Percentiles rank a stretch among this genome's conserved stretches.
Evolutionary conservation across 2,888 invertebrate genomes (phyloP).

Genomic region (Tyria jacobaeae): DNA sequence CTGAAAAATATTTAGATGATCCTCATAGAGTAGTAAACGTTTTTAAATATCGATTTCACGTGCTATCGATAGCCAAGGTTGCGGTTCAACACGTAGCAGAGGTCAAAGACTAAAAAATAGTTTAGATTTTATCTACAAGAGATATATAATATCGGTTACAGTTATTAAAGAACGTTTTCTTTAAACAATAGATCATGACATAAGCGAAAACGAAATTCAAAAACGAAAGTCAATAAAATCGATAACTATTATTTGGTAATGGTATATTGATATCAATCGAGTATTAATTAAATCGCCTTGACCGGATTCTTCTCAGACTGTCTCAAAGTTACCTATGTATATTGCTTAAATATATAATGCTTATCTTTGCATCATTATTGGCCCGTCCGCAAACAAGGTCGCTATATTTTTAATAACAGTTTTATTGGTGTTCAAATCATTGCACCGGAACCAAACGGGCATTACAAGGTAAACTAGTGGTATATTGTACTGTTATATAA

Average conservation of each 20-base stretch:
- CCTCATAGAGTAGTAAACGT: too few relatives aligned
- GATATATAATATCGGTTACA: too few relatives aligned
- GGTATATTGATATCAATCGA: slow-evolving; percentile 27
- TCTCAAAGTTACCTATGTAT: slow-evolving; percentile 20
- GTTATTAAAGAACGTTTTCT: too few relatives aligned
- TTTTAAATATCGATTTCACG: too few relatives aligned
- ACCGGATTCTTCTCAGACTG: slow-evolving; percentile 34
- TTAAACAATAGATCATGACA: slow-evolving; percentile 8
- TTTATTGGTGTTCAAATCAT: neutral
- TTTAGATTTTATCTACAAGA: too few relatives aligned
- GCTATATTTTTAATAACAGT: neutral
- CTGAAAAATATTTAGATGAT: too few relatives aligned
- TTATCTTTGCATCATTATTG: slow-evolving; percentile 3
- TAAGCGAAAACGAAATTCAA: neutral
- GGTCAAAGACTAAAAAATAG: neutral
- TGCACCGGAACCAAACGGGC: slow-evolving; percentile 9
- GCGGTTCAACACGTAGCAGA: too few relatives aligned
- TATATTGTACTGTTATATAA: neutral
- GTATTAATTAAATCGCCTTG: slow-evolving; percentile 40
- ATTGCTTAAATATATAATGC: slow-evolving; percentile 19
- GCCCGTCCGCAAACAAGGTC: neutral
- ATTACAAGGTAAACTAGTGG: slow-evolving; percentile 10
- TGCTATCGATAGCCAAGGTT: too few relatives aligned
- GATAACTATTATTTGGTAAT: slow-evolving; percentile 38
- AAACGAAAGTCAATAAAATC: slow-evolving; percentile 34